These are phyloP conservation scores for Tachystola acroxantha DNA, from an alignment of 2,888 invertebrate genomes.

Conservation along the genomic window DNA sequence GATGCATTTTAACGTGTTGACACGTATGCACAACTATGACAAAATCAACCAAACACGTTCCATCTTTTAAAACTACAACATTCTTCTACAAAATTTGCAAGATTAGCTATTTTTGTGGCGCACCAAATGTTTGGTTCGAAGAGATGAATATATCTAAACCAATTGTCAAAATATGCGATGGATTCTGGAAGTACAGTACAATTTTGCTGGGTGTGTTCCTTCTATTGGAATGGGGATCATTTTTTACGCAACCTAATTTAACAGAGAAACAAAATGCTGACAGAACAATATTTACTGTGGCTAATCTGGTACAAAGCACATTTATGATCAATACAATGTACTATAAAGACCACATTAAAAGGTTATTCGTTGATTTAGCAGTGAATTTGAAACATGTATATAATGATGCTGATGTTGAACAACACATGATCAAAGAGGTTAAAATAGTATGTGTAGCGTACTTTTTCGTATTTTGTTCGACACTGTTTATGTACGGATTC, in stretches of 20 bases:
- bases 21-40: not conserved
- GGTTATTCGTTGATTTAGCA: constrained; percentile 8
- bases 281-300: too few relatives aligned
- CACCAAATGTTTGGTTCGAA: constrained; percentile 5
- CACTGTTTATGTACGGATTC: constrained; percentile 22
- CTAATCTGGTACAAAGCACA: too few relatives aligned
- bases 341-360: constrained; percentile 4
- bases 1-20: too few relatives aligned
- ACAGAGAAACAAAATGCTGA: constrained; percentile 19
- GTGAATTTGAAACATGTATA: constrained; percentile 29
- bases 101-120: not conserved
- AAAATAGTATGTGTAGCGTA: constrained; percentile 22
- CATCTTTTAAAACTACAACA: not conserved
- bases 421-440: constrained; percentile 33
- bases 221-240: constrained; percentile 12
- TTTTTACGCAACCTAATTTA: constrained; percentile 24
- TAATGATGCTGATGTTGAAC: constrained; percentile 38
- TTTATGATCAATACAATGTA: too few relatives aligned
- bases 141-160: constrained; percentile 10
- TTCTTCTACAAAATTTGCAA: not conserved
- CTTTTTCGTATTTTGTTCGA: constrained; percentile 10
- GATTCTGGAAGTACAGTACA: not conserved
- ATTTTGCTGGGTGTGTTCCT: constrained; percentile 7
- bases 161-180: too few relatives aligned
- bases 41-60: not conserved